Evolutionary conservation across 1,140 invertebrate genomes (phyloP), one percentile per base, ranked within the genome.

Genomic region (Bathynomus jamesi): DNA sequence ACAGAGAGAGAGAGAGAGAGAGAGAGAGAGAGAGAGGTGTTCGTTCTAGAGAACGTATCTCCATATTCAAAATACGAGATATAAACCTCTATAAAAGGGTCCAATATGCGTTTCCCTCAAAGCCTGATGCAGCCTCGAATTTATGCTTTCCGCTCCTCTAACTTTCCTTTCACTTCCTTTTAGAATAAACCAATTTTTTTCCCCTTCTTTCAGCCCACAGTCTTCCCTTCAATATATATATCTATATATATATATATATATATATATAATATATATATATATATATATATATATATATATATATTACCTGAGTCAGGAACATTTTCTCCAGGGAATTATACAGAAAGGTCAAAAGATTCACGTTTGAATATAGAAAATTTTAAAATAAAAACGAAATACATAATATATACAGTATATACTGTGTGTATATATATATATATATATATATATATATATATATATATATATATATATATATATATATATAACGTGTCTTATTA

Each of bases 401-500:
- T n/a, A n/a, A n/a, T n/a, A n/a, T n/a, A n/a, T n/a, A n/a, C n/a
- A n/a, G n/a, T n/a, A n/a, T n/a, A n/a, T n/a, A n/a, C n/a, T 53
- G 21, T 53, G 21, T 53, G 21, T 53, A 53, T 53, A 53, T 53
- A 53, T 53, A 53, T 53, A 53, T 53, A 53, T 53, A 53, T 53
- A 53, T 53, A 53, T 53, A 53, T 53, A 53, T 53, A 53, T 53
- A 53, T 53, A 53, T 53, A 53, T 53, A 53, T 53, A 53, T 53
- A 53, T 53, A 53, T 53, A 53, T 53, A 53, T 53, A 53, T 53
- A 53, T 53, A 53, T 53, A 53, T 53, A 53, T 53, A 53, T 53
- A 53, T 53, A 53, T 3, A 40, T 17, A 53, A 11, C 13, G 21
- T 53, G 21, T 53, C 40, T 17, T 53, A 53, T 17, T 53, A 21